Evolutionary conservation across 2,113 vertebrate species (phyloP), one percentile per base, ranked within the genome.

Genomic region (Mormoops blainvillei): DNA sequence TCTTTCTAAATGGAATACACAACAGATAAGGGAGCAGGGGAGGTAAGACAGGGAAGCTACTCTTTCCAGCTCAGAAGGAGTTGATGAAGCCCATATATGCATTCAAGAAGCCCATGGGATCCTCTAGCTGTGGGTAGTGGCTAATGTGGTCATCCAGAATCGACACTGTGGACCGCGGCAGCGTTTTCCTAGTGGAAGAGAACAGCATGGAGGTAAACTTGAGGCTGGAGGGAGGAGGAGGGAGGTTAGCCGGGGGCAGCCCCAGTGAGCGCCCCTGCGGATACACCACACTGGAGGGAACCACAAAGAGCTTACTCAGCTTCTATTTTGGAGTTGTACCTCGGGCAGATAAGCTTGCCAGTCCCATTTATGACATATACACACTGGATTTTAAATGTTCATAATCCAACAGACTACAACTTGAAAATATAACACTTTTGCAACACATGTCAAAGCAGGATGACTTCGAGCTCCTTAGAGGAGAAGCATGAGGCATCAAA

Each of bases 111-210:
- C 99, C 99, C 2, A 98, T 98, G 20, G 99, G 99, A 96, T 99
- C 99, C 94, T 99, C 99, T 97, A 99, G 99, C 98, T 99, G 99
- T 3, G 99, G 99, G 36, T 99, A 99, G 98, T 99, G 99, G 97
- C 99, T 99, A 96, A 99, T 99, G 98, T 99, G 99, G 41, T 99
- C 99, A 0, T 99, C 99, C 97, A 99, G 97, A 95, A 99, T 98
- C 0, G 99, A 99, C 91, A 99, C 94, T 0, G 99, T 99, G 6
- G 99, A 99, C 93, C 88, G 98, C 78, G 98, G 99, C 90, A 99
- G 99, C 98, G 99, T 98, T 93, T 99, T 98, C 97, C 99, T 99
- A 98, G 81, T 76, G 89, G 97, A 63, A 96, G 81, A 96, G 97
- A 97, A 96, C 50, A 96, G 92, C 70, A 92, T 50, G 96, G 48